Evolutionary conservation across 2,888 invertebrate species (phyloP), one percentile per base, ranked within the genome.

Genomic region (Gari tellinella): DNA sequence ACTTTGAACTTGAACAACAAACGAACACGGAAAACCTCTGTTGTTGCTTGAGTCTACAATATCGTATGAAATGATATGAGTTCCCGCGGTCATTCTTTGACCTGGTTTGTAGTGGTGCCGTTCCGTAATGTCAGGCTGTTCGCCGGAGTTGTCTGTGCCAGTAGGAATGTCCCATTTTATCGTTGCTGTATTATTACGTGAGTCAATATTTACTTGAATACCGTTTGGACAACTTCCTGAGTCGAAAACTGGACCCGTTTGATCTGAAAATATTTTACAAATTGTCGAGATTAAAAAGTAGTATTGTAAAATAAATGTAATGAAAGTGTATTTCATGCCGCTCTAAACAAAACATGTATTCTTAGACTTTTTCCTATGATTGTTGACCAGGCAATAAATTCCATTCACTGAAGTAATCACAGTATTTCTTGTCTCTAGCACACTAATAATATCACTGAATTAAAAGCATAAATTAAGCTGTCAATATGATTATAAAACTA

Each of bases 1-100:
- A 76, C 76, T 56, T 53, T 46, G 37, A 4, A 76, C 68, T 37
- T 46, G 23, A 14, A 76, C 43, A 0, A n/a, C 40, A 55, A 76
- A 76, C 1, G 26, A 15, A 52, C 76, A 76, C 3, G 38, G 52
- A 14, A 52, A 38, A 3, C 73, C 76, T 15, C n/a, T n/a, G 41
- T 76, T 76, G 1, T 53, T 26, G n/a, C 25, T 49, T 23, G 41
- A 14, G 31, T 76, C 76, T 23, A 38, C 23, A 5, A 72, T 66
- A n/a, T 37, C 31, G 43, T 72, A 67, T 17, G 19, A 43, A 2
- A 76, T 37, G 0, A 45, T 46, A 23, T 69, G 56, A 8, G 43
- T 25, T 12, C 75, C 66, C 14, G 55, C 65, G 3, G 10, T 26
- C 17, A 75, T 52, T 21, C 62, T n/a, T 15, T 52, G 31, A 17